Percentiles rank a stretch among this genome's conserved stretches.
phyloP scores from a whole-genome alignment of 1,140 invertebrate genomes.

The Achatina immaculata region DNA sequence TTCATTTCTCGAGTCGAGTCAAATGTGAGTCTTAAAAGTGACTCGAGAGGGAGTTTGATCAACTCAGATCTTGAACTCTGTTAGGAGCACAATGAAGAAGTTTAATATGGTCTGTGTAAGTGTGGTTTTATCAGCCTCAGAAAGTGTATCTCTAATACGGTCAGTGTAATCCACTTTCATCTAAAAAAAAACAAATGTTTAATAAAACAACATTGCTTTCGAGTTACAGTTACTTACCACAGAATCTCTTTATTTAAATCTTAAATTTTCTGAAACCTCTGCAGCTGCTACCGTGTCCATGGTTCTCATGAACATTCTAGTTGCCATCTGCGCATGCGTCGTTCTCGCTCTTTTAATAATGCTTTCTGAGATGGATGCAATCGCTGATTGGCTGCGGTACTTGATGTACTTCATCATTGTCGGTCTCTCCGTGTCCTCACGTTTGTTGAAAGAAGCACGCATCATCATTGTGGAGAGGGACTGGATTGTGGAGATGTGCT shows the following conservation, averaged over 20 bases:
- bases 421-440: slow-evolving; percentile 52
- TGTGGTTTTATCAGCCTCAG: no score
- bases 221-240: no score
- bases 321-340: slow-evolving; percentile 49
- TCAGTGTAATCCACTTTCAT: no score
- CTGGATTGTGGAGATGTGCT: slow-evolving; percentile 72
- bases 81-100: no score
- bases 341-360: slow-evolving; percentile 41
- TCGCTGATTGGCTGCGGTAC: slow-evolving; percentile 5
- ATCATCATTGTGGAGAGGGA: slow-evolving; percentile 73
- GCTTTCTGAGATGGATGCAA: background rate
- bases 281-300: slow-evolving; percentile 51
- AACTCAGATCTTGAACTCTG: no score
- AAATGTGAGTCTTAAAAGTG: no score
- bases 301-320: slow-evolving; percentile 52
- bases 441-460: slow-evolving; percentile 67
- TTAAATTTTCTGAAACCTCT: background rate
- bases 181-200: background rate
- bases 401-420: slow-evolving; percentile 52
- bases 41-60: no score
- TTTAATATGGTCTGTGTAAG: no score
- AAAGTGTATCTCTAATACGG: no score
- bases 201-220: background rate
- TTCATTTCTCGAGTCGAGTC: no score
- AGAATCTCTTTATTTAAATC: no score